Base-by-base conservation (phyloP, 2,888 invertebrate species). In the Lycophotia porphyrea region DNA sequence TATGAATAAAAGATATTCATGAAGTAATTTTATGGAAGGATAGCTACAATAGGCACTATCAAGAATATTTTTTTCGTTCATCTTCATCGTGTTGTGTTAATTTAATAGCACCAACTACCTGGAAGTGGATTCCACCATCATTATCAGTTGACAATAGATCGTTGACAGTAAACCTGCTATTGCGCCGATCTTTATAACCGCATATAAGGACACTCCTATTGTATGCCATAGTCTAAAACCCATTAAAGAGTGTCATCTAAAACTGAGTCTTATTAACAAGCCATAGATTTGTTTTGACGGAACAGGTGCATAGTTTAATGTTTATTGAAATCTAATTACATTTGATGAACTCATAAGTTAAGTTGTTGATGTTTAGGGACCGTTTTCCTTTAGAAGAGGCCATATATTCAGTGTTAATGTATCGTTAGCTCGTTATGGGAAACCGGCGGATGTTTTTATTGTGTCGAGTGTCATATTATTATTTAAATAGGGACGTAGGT, bases 291-390 rank as follows among this genome's bases (percentile, higher is more conserved):
- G 61, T 58, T 52, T 73, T 34, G 55, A 64, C 44, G 68, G 24
- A 71, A 71, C 74, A 78, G 70, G 78, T 67, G 65, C 77, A 84
- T 70, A 11, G 65, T 58, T n/a, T 72, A 81, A 73, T 68, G 52
- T 71, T 70, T 64, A 83, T 74, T 74, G 61, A 55, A 81, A 73
- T 61, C 47, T 73, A 74, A 82, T 81, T 84, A 73, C 24, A 24
- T 36, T 81, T 70, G 60, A 85, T 85, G 82, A 82, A 76, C 68
- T 61, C 82, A 76, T 85, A 81, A 85, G 82, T 85, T 31, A 67
- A 11, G 52, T 61, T 80, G 34, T 52, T 69, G 24, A 42, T 49
- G 21, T 42, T 11, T 47, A 5, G 18, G 34, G 21, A 34, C 31
- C 18, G 52, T 34, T 66, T 55, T 61, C 7, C 31, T 65, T 15